Evolutionary conservation across 1,140 invertebrate species (phyloP), one percentile per base, ranked within the genome.

Genomic region (Bombus turneri): DNA sequence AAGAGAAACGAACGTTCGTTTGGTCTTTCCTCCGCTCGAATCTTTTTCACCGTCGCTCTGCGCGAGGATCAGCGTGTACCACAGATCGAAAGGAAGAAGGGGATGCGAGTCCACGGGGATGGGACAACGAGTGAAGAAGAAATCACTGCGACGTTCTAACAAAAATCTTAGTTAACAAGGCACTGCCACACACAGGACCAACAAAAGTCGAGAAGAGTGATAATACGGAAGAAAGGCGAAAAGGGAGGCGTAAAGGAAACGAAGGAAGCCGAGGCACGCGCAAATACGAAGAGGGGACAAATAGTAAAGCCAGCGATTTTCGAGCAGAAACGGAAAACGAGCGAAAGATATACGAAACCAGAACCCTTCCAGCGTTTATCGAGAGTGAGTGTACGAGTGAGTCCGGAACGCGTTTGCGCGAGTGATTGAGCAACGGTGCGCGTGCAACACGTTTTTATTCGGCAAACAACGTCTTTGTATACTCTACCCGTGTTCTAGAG

Each of bases 121-220:
- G 75, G 18, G 0, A 37, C 25, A 31, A 62, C 69, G 31, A 18
- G 28, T n/a, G 59, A n/a, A n/a, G 2, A 41, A 5, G 47, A 25
- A 37, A 41, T 12, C 41, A 34, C 22, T 18, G 41, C 3, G 37
- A 72, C 66, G 68, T 79, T 79, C 1, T 62, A 43, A 64, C 6
- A 15, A 28, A 39, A 47, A 72, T 9, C 77, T 78, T 81, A 81
- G 47, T 86, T 87, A 93, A 92, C 90, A 84, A 93, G 90, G 91
- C 94, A 95, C 94, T 95, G 94, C 88, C 84, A 80, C 85, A 94
- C 90, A 94, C 91, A 87, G 92, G 93, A 93, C 94, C 93, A 94
- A 93, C 91, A 78, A 69, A 83, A 34, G 47, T 47, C 83, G 73
- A 79, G 39, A 39, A 64, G 10, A 81, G 53, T 39, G 68, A 71